Base-by-base conservation (phyloP, 92 coral and sea anemone species). In the Heteractis magnifica region DNA sequence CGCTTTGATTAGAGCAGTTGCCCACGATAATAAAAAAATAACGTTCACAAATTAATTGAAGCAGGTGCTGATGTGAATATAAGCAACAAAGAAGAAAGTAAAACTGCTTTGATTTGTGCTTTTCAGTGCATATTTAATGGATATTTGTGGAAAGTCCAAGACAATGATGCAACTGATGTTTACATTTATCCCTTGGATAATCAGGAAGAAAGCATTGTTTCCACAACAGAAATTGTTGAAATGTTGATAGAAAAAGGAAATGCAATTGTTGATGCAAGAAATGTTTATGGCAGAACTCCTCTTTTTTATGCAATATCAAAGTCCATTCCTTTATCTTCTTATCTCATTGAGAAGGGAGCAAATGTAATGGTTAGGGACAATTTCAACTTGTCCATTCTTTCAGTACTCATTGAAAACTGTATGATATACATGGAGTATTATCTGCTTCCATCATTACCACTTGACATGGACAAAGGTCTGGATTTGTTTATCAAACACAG, bases 221-320 rank as follows among this genome's bases (percentile, higher is more conserved):
- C 58, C 58, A 53, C 9, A 12, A 53, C n/a, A 9, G 23, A 41
- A 14, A 81, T 73, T 44, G 74, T 50, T 8, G 64, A 9, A 18
- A 13, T 14, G 16, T 4, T 65, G 4, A 41, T 73, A 0, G 52
- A 58, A 8, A 26, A 41, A 14, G 58, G 77, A 44, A 48, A 56
- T 41, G 85, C 85, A 14, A 4, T 5, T 52, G 85, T 68, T 44
- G 12, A 75, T 53, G 60, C 58, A 18, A 19, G 56, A 50, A 34
- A 75, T 75, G 10, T 2, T 2, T 0, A 12, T 8, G 79, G 79
- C 79, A 75, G 55, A 53, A 75, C 79, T 6, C 56, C 79, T 11
- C 58, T 75, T 7, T 75, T 53, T 20, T 49, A 49, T 75, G 86
- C 86, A 6, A 26, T 68, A 5, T 0, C 4, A 26, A 23, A 9